Conservation (phyloP, 2,113 vertebrate genomes). For the Coturnix japonica region DNA sequence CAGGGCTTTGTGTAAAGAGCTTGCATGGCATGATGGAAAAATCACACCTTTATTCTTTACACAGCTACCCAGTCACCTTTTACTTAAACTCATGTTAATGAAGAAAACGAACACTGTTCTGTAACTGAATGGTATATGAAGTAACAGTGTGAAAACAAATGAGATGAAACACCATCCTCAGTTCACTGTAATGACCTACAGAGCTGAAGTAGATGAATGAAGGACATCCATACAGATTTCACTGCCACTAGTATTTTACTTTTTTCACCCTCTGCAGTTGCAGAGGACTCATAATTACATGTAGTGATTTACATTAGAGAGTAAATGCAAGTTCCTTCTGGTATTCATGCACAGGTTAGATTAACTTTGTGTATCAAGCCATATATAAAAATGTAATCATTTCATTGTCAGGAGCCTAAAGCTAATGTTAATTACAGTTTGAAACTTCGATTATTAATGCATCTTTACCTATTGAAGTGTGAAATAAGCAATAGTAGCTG, state of each 20-base stretch:
- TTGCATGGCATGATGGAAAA: not conserved
- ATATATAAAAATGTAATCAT: constrained; percentile 81
- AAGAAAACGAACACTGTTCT: not conserved
- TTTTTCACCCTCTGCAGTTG: not conserved
- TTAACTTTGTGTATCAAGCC: constrained; percentile 77
- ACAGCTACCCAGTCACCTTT: not conserved
- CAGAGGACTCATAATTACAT: constrained; percentile 58
- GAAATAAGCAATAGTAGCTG: constrained; percentile 86
- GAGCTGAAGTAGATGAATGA: not conserved
- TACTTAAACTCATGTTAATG: not conserved
- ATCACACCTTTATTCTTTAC: not conserved
- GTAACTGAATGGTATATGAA: not conserved
- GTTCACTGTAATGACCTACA: constrained; percentile 2
- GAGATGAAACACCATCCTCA: not conserved
- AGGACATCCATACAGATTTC: not conserved
- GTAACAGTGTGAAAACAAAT: not conserved
- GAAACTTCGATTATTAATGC: constrained; percentile 83
- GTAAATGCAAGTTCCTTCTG: constrained; percentile 37
- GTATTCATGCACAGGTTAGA: constrained; percentile 69
- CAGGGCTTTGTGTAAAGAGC: not conserved
- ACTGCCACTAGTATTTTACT: not conserved
- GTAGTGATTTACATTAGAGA: constrained; percentile 61
- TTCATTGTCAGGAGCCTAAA: constrained; percentile 80
- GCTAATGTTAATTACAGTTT: constrained; percentile 82
- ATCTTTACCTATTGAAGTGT: constrained; percentile 81